A percentile compares a stretch with the other conserved stretches of the same genome.
phyloP scores from a whole-genome alignment of 1,140 invertebrate species.

The Anastatus disparis region DNA sequence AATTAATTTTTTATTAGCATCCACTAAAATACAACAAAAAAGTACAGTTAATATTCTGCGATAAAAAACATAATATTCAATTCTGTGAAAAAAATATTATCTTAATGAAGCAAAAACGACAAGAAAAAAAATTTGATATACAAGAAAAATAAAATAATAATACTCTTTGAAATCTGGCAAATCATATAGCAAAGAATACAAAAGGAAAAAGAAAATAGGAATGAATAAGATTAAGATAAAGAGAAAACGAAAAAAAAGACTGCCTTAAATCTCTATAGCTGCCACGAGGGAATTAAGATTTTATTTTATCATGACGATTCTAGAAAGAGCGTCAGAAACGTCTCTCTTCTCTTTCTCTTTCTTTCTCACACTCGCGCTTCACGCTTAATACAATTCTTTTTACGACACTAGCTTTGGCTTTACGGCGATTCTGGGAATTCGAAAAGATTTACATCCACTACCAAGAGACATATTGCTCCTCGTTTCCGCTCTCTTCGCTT shows the following conservation, averaged over 20 bases:
- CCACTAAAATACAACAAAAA: too few relatives aligned
- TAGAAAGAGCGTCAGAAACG: slow-evolving; percentile 43
- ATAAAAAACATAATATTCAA: too few relatives aligned
- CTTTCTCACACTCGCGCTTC: too few relatives aligned
- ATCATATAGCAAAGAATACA: not conserved
- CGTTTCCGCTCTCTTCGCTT: slow-evolving; percentile 1
- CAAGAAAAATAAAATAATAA: not conserved
- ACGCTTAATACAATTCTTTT: slow-evolving; percentile 60
- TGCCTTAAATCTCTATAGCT: slow-evolving; percentile 54
- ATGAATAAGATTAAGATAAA: slow-evolving; percentile 20
- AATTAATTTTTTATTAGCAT: too few relatives aligned
- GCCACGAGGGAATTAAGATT: slow-evolving; percentile 58
- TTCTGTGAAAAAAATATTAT: slow-evolving; percentile 15
- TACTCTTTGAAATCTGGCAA: slow-evolving; percentile 20
- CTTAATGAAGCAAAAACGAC: not conserved
- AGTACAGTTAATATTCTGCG: too few relatives aligned
- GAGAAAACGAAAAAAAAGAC: slow-evolving; percentile 33
- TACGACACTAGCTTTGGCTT: slow-evolving; percentile 52
- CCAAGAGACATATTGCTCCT: slow-evolving; percentile 46
- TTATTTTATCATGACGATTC: slow-evolving; percentile 59
- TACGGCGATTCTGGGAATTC: slow-evolving; percentile 54
- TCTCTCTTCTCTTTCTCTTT: too few relatives aligned
- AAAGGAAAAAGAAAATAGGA: not conserved
- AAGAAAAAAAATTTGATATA: not conserved
- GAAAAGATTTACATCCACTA: slow-evolving; percentile 46